These are phyloP conservation scores for Australoheros scitulus DNA, from an alignment of 2,113 vertebrate genomes.

Conservation along the genomic window DNA sequence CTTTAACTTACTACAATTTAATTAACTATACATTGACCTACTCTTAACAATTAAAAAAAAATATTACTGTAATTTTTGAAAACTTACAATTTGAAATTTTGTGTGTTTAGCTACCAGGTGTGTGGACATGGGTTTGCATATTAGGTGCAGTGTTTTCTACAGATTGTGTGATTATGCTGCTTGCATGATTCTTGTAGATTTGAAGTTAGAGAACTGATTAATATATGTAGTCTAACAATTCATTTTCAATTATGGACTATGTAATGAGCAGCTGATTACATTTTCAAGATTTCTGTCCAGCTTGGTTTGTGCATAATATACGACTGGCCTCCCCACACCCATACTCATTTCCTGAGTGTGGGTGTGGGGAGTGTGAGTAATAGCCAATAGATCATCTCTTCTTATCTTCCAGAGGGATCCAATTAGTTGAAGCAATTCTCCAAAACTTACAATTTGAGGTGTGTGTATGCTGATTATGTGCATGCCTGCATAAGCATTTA, in stretches of 20 bases:
- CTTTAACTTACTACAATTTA: neutral
- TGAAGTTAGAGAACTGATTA: neutral
- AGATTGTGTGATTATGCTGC: neutral
- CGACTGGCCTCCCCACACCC: neutral
- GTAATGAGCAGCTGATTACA: neutral
- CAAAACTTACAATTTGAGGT: neutral
- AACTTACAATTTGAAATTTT: neutral
- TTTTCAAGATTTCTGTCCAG: slow-evolving; percentile 3
- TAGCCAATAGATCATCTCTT: slow-evolving; percentile 46
- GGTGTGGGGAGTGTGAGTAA: slow-evolving; percentile 1
- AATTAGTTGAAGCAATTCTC: slow-evolving; percentile 2
- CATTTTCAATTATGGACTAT: neutral
- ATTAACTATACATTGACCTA: neutral
- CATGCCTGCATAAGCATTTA: slow-evolving; percentile 17
- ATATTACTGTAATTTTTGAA: no score
- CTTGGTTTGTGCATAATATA: neutral
- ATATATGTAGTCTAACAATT: neutral
- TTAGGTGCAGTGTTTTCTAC: neutral
- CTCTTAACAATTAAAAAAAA: neutral
- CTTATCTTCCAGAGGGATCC: slow-evolving; percentile 19
- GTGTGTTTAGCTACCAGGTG: neutral
- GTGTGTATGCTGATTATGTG: neutral
- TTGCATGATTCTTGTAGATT: neutral
- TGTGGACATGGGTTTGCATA: neutral
- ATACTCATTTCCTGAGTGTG: neutral